phyloP scores from a whole-genome alignment of 2,797 vertebrate species.

The Salmo trutta region DNA sequence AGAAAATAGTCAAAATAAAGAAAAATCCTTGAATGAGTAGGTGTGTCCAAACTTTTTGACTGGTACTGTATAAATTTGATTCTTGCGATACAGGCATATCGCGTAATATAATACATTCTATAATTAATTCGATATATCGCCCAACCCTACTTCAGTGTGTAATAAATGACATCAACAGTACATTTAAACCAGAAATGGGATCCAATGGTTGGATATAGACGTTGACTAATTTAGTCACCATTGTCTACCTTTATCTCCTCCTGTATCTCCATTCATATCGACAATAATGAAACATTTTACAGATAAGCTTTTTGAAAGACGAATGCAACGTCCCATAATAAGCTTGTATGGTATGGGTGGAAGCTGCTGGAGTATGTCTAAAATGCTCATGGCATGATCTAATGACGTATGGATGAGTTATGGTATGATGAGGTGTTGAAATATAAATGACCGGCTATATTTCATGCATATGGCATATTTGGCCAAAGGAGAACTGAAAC shows the following conservation, averaged over 20 bases:
- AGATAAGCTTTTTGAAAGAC: background rate
- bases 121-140: no score
- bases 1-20: no score
- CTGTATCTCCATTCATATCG: background rate
- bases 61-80: no score
- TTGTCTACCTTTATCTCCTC: no score
- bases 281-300: background rate
- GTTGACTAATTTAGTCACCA: background rate
- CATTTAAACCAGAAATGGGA: background rate
- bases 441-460: background rate
- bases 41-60: no score
- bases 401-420: conserved; percentile 1
- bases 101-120: no score
- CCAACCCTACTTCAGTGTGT: background rate
- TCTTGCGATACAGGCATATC: no score
- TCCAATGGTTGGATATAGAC: background rate
- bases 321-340: background rate
- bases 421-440: background rate
- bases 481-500: background rate
- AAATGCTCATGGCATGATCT: background rate
- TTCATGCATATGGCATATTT: background rate
- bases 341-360: background rate
- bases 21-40: no score
- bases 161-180: background rate
- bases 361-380: background rate